Conservation (phyloP, 2,797 vertebrate genomes). For the Gymnothorax reevesii region DNA sequence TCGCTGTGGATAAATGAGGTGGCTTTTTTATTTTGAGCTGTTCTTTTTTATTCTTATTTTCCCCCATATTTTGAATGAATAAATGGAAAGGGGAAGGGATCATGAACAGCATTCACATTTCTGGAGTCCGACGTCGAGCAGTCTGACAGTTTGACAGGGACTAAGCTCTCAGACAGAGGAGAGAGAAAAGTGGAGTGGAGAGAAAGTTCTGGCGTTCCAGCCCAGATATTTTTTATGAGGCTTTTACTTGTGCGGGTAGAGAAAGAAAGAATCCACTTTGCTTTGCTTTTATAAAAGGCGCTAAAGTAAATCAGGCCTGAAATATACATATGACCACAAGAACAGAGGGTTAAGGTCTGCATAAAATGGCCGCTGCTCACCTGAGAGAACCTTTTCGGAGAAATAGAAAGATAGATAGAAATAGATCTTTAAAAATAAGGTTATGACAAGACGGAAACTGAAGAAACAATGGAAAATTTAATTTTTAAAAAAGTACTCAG, state of each 20-base stretch:
- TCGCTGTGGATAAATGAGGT: background rate
- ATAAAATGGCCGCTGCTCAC: background rate
- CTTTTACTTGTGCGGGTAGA: background rate
- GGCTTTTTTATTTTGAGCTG: background rate
- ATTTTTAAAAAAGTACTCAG: background rate
- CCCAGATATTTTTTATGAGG: background rate
- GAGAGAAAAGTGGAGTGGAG: background rate
- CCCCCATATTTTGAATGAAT: background rate
- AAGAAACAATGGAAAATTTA: background rate
- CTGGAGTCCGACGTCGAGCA: background rate
- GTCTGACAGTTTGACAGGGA: background rate
- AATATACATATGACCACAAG: background rate
- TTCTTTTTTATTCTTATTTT: too few relatives aligned
- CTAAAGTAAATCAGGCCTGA: constrained; percentile 10
- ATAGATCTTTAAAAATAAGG: background rate
- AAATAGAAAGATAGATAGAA: background rate
- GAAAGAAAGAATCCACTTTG: background rate
- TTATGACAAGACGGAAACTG: background rate
- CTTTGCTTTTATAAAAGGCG: background rate
- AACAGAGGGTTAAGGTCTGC: background rate
- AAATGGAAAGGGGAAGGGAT: background rate
- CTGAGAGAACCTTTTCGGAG: background rate
- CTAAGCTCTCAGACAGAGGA: background rate
- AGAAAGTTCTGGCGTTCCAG: background rate
- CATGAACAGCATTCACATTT: background rate